Percentiles rank a stretch among this genome's conserved stretches.
Conservation (phyloP, 2,888 invertebrate species). For the Oeneis ivallda region DNA sequence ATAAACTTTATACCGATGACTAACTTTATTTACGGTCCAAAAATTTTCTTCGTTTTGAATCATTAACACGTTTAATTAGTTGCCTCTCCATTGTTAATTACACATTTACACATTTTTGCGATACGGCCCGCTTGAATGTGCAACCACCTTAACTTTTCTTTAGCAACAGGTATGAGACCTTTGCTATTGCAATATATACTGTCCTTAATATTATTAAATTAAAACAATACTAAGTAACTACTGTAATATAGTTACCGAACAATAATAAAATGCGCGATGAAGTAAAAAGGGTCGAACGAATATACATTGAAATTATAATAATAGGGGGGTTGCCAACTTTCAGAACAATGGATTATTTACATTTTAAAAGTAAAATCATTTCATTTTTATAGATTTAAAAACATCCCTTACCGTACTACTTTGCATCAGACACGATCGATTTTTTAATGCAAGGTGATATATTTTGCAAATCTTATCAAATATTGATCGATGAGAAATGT, state of each 20-base stretch:
- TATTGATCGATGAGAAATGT: too few species aligned
- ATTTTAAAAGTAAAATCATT: background rate
- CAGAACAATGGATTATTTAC: conserved; percentile 7
- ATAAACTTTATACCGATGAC: too few species aligned
- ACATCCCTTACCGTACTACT: conserved; percentile 2
- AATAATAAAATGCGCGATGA: background rate
- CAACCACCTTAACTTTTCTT: background rate
- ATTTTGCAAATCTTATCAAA: too few species aligned
- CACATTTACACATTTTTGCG: background rate
- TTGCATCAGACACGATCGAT: background rate
- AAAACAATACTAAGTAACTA: background rate
- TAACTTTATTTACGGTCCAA: background rate
- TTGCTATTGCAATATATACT: background rate
- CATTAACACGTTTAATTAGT: background rate
- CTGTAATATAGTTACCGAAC: too few species aligned
- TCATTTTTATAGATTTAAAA: background rate
- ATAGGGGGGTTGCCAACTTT: conserved; percentile 20
- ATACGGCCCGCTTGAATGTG: background rate
- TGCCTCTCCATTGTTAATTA: background rate
- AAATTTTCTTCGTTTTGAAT: background rate
- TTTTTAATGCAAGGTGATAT: background rate
- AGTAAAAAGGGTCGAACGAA: background rate
- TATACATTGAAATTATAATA: conserved; percentile 5
- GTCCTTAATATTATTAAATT: background rate
- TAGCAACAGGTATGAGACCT: too few species aligned